Evolutionary conservation across 1,140 invertebrate genomes (phyloP).

Genomic region (Coelopa frigida): DNA sequence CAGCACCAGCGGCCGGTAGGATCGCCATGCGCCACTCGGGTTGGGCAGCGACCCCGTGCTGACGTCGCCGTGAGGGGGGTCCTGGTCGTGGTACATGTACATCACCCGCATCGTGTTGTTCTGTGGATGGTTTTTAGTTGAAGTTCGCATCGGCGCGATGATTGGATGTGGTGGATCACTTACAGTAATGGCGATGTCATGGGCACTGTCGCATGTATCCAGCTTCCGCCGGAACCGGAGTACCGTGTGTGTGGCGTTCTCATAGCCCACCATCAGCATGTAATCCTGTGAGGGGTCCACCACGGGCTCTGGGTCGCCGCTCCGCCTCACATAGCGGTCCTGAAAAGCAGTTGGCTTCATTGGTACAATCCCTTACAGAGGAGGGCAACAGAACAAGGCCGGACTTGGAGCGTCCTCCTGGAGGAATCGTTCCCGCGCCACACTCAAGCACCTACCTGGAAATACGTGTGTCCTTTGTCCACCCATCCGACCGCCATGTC

Average conservation of each 20-base stretch:
- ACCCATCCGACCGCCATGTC: constrained; percentile 65
- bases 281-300: constrained; percentile 60
- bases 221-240: constrained; percentile 55
- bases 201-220: constrained; percentile 55
- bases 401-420: not conserved
- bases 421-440: not conserved
- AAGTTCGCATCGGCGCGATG: not conserved
- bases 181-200: constrained; percentile 57
- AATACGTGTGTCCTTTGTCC: constrained; percentile 55
- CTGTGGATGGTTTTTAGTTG: constrained; percentile 40
- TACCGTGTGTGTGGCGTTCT: constrained; percentile 61
- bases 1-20: constrained; percentile 53
- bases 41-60: constrained; percentile 42
- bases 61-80: constrained; percentile 50
- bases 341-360: constrained; percentile 45
- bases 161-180: constrained; percentile 28
- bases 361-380: too few species aligned
- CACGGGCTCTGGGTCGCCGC: constrained; percentile 48
- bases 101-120: constrained; percentile 59
- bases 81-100: constrained; percentile 54
- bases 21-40: constrained; percentile 39
- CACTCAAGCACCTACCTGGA: constrained; percentile 51
- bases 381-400: too few species aligned
- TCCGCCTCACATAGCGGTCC: constrained; percentile 56
- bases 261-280: constrained; percentile 54